phyloP scores from a whole-genome alignment of 2,113 vertebrate genomes.

The Eretmochelys imbricata region DNA sequence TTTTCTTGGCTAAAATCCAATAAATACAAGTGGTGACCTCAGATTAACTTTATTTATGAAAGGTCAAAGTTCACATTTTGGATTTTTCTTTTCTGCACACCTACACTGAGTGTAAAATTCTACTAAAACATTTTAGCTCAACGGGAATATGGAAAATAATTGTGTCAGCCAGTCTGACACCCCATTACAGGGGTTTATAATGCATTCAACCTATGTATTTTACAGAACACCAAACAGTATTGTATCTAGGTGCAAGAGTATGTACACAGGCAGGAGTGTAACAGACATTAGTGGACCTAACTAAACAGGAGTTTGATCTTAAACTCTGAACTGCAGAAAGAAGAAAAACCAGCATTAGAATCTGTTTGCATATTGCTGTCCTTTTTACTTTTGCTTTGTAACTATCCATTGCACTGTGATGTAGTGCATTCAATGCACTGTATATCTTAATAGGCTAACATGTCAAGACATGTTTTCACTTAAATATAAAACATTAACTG shows the following conservation, averaged over 20 bases:
- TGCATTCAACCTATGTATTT: not conserved
- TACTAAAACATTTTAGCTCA: not conserved
- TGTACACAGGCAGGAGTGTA: rapidly evolving
- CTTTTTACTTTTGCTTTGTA: not conserved
- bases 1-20: not conserved
- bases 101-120: not conserved
- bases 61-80: not conserved
- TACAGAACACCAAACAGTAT: not conserved
- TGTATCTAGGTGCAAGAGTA: not conserved
- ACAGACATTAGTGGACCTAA: not conserved
- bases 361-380: not conserved
- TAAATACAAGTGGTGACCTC: not conserved
- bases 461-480: conserved; percentile 66
- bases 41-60: not conserved
- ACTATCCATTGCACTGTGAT: not conserved
- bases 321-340: not conserved
- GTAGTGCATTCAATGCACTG: not conserved
- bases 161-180: not conserved
- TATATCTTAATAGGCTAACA: not conserved
- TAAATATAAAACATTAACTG: conserved; percentile 34
- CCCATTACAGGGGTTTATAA: not conserved
- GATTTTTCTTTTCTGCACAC: not conserved
- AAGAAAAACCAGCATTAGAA: not conserved
- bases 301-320: not conserved
- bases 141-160: not conserved